Evolutionary conservation across 2,797 vertebrate genomes (phyloP).

Genomic region (Karalla daura): DNA sequence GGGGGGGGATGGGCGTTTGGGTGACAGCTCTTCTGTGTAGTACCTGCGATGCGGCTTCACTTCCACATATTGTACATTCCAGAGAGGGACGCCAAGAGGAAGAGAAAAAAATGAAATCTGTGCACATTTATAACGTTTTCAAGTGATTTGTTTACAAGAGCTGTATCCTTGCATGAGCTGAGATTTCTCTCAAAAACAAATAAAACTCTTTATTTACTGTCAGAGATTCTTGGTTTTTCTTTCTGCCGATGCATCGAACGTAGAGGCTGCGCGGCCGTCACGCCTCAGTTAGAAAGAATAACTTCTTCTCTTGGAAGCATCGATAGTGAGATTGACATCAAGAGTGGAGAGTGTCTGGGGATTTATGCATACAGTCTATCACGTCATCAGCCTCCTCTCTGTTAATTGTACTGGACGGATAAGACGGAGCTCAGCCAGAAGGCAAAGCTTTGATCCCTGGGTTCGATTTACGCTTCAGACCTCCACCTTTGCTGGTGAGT

Average conservation of each 20-base stretch:
- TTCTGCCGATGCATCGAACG: neutral
- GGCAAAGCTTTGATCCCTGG: no score
- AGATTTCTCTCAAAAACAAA: constrained; percentile 78
- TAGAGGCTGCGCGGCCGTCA: no score
- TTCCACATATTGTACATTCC: constrained; percentile 83
- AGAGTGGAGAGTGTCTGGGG: no score
- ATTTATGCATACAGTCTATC: no score
- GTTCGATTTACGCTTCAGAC: no score
- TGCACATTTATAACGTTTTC: constrained; percentile 80
- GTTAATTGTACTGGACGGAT: no score
- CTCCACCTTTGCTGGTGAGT: no score
- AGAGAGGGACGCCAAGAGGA: constrained; percentile 76
- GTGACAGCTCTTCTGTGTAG: constrained; percentile 32
- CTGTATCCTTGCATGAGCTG: constrained; percentile 89
- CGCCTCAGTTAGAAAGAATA: neutral
- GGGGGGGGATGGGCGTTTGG: neutral
- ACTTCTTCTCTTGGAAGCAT: no score
- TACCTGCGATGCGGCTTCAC: constrained; percentile 68
- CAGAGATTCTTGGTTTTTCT: neutral
- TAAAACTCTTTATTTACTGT: constrained; percentile 85
- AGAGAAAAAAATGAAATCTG: constrained; percentile 73
- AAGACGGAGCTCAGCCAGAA: no score
- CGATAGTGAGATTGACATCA: no score
- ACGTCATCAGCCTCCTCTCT: no score
- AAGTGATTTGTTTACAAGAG: constrained; percentile 89